phyloP scores from a whole-genome alignment of 2,797 vertebrate species.

The Bovichtus diacanthus region DNA sequence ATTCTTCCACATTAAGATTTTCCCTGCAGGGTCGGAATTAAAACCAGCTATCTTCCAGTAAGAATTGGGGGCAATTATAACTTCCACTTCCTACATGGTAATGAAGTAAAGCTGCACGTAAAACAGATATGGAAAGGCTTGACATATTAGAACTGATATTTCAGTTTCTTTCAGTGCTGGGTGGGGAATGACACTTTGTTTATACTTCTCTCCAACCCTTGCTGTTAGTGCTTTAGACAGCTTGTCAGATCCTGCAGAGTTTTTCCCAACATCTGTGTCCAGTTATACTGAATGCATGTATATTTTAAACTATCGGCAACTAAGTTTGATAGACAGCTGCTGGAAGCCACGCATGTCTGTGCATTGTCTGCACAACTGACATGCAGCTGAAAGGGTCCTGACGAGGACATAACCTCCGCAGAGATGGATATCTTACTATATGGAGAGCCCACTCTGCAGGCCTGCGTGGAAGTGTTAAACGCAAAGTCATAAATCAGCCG shows the following conservation, averaged over 20 bases:
- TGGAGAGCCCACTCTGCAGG: slow-evolving; percentile 46
- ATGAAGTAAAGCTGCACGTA: slow-evolving; percentile 53
- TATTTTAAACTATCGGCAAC: slow-evolving; percentile 44
- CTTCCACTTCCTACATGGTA: slow-evolving; percentile 27
- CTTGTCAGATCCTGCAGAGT: slow-evolving; percentile 54
- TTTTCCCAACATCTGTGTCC: slow-evolving; percentile 71
- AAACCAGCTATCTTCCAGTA: slow-evolving; percentile 47
- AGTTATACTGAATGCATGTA: slow-evolving; percentile 56
- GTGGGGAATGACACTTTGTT: slow-evolving; percentile 69
- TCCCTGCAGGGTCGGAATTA: slow-evolving; percentile 31
- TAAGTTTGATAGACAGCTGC: slow-evolving; percentile 63
- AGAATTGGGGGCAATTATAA: slow-evolving; percentile 19
- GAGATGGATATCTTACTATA: slow-evolving; percentile 56
- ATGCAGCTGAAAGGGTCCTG: slow-evolving; percentile 42
- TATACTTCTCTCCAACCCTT: slow-evolving; percentile 54
- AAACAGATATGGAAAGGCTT: slow-evolving; percentile 35
- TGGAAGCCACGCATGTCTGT: slow-evolving; percentile 57
- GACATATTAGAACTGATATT: slow-evolving; percentile 49
- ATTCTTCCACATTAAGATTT: slow-evolving; percentile 15
- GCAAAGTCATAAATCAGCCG: slow-evolving; percentile 67
- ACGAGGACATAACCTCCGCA: slow-evolving; percentile 50
- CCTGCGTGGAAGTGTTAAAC: slow-evolving; percentile 47
- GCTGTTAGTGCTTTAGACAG: slow-evolving; percentile 62
- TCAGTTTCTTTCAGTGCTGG: slow-evolving; percentile 17
- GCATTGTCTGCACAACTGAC: slow-evolving; percentile 54